phyloP scores from a whole-genome alignment of 2,888 invertebrate genomes.

The Rhamnusium bicolor region DNA sequence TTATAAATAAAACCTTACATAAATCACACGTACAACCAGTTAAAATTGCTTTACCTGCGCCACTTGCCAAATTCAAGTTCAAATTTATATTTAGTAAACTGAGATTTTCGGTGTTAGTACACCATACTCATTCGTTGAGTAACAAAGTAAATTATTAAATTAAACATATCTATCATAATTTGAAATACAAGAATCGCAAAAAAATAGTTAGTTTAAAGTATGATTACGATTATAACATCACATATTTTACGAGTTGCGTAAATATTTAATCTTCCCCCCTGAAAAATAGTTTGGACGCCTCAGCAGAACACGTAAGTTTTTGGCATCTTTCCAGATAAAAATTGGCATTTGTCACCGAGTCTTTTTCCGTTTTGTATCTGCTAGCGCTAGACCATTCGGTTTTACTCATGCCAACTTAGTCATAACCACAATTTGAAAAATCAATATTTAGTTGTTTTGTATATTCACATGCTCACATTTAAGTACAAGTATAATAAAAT shows the following conservation, averaged over 20 bases:
- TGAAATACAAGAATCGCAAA: not conserved
- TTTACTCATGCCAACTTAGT: constrained; percentile 14
- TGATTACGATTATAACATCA: not conserved
- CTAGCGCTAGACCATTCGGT: constrained; percentile 15
- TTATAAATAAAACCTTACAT: constrained; percentile 17
- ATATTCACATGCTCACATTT: not conserved
- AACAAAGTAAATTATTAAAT: not conserved
- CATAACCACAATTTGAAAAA: not conserved
- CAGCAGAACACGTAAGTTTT: constrained; percentile 14
- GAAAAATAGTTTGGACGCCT: constrained; percentile 2
- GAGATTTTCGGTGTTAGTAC: constrained; percentile 9
- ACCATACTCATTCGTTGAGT: constrained; percentile 5
- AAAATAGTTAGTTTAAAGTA: not conserved
- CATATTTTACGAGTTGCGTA: not conserved
- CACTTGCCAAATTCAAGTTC: constrained; percentile 32
- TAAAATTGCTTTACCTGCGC: constrained; percentile 20
- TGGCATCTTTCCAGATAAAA: constrained; percentile 7
- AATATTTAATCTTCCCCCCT: constrained; percentile 5
- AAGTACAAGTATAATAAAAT: too few species aligned
- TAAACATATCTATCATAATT: not conserved
- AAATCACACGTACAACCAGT: constrained; percentile 15
- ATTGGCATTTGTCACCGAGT: constrained; percentile 21
- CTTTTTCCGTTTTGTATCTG: constrained; percentile 11
- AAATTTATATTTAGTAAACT: constrained; percentile 4
- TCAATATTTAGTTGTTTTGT: not conserved